Conservation (phyloP, 2,797 vertebrate species). For the Premnoplex brunnescens region DNA sequence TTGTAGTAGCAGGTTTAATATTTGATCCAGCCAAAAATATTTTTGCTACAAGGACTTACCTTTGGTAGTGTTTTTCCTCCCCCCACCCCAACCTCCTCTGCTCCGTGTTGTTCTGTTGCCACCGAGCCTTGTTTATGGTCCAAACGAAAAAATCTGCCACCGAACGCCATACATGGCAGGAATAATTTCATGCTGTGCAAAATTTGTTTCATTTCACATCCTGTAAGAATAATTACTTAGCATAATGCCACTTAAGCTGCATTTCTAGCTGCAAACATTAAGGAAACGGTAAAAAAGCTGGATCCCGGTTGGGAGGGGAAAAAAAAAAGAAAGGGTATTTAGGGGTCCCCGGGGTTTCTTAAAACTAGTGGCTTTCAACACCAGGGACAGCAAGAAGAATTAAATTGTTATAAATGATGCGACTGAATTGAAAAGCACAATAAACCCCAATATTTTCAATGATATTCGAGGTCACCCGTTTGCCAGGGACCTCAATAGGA, state of each 20-base stretch:
- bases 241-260: conserved; percentile 81
- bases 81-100: not conserved
- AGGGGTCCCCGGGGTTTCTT: not conserved
- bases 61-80: conserved; percentile 70
- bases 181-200: conserved; percentile 80
- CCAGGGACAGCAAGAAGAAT: not conserved
- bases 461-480: not conserved
- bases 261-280: conserved; percentile 77
- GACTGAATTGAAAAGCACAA: not conserved
- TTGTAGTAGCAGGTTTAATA: conserved; percentile 85
- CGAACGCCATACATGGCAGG: conserved; percentile 69
- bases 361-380: not conserved
- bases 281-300: conserved; percentile 68
- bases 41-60: conserved; percentile 80
- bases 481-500: fast-evolving
- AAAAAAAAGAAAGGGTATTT: not conserved
- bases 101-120: conserved; percentile 9
- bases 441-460: not conserved
- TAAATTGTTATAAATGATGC: not conserved
- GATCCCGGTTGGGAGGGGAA: not conserved
- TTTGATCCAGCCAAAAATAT: conserved; percentile 79
- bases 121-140: conserved; percentile 60
- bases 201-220: conserved; percentile 81
- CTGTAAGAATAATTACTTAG: conserved; percentile 83
- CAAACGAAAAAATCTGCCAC: conserved; percentile 76